Evolutionary conservation across 2,113 vertebrate genomes (phyloP), one percentile per base, ranked within the genome.

Genomic region (Myotis brandtii): DNA sequence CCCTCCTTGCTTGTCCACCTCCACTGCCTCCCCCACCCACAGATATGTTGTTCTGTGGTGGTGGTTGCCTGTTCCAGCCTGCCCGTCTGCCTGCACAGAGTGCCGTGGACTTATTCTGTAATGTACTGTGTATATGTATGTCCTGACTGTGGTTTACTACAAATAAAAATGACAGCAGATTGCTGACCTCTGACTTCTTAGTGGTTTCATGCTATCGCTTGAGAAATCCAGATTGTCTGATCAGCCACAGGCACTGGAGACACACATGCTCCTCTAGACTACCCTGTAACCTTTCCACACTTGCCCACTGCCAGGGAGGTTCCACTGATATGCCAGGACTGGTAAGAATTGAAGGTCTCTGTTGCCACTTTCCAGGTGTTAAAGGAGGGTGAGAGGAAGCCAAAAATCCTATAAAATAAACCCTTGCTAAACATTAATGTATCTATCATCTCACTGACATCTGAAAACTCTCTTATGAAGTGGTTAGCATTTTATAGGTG

Each of bases 131-230:
- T 93, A 46, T 21, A 1, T 93, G 83, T 98, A 46, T 95, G 70
- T 95, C 96, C 21, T 94, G 96, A 13, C 83, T 82, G 59, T 95
- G 96, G 96, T 85, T 98, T 96, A 95, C 81, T 96, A 96, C 95
- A 94, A 98, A 98, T 98, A 98, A 98, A 98, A 97, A 75, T 79
- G 95, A 94, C 73, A 34, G 37, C 70, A 62, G 97, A 86, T 76
- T 18, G 62, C n/a, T 96, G 0, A 72, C 91, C 77, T 91, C 94
- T 77, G 70, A 87, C 69, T 52, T 95, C n/a, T 34, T 11, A 16
- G 66, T 85, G 76, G 5, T 94, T 94, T 9, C 40, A 21, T 66
- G 67, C 18, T 52, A 18, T 72, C 52, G 18, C 67, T 93, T 50
- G 34, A 94, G 86, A 93, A 94, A 54, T 66, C 40, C 1, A 6